Conservation (phyloP, 2,113 vertebrate species). For the Morphnarchus princeps region DNA sequence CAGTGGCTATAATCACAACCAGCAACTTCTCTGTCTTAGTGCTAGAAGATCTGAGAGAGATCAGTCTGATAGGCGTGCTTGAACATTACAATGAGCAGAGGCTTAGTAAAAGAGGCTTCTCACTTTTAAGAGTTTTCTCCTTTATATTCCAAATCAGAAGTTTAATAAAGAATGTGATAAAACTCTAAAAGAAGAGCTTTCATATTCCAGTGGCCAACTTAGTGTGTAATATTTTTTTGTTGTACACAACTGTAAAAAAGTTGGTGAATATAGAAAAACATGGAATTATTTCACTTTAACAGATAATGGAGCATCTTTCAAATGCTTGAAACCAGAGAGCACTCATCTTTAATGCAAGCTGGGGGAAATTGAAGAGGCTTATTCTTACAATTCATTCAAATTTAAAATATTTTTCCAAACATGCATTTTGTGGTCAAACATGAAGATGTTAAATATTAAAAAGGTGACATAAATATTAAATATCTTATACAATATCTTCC, state of each 20-base stretch:
- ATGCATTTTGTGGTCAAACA: slow-evolving; percentile 14
- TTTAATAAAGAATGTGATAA: not conserved
- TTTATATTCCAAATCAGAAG: not conserved
- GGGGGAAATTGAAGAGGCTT: slow-evolving; percentile 19
- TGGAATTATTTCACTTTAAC: slow-evolving; percentile 15
- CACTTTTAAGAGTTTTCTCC: not conserved
- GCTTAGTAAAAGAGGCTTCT: not conserved
- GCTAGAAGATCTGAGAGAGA: not conserved
- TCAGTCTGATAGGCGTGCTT: not conserved
- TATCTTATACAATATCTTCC: slow-evolving; percentile 50
- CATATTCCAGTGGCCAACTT: not conserved
- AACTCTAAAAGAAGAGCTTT: not conserved
- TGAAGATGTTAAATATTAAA: slow-evolving; percentile 32
- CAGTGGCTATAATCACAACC: not conserved
- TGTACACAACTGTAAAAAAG: not conserved
- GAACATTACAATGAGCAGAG: not conserved
- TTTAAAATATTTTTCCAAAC: slow-evolving; percentile 8
- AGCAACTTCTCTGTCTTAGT: not conserved
- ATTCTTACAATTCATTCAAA: slow-evolving; percentile 3
- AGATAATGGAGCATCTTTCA: slow-evolving; percentile 16
- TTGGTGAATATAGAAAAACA: slow-evolving; percentile 18
- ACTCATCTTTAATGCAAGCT: not conserved
- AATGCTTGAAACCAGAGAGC: slow-evolving; percentile 33
- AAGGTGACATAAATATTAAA: slow-evolving; percentile 39
- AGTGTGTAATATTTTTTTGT: not conserved